phyloP scores from a whole-genome alignment of 2,113 vertebrate genomes.

The Setophaga coronata region DNA sequence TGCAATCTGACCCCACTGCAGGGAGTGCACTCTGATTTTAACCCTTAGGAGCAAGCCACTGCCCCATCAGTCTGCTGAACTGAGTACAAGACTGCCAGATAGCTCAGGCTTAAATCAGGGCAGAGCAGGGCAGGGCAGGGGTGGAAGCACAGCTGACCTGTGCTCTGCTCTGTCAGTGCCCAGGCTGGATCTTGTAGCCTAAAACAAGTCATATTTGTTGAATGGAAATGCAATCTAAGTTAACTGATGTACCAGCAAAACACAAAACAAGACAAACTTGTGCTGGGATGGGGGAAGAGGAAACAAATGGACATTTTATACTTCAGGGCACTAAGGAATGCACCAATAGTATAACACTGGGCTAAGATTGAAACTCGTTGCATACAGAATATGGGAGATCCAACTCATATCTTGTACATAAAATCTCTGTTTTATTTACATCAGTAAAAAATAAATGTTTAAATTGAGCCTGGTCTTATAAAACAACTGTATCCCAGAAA shows the following conservation, averaged over 20 bases:
- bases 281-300: not conserved
- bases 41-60: not conserved
- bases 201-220: not conserved
- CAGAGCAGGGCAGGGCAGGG: not conserved
- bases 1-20: not conserved
- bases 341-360: not conserved
- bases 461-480: not conserved
- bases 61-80: not conserved
- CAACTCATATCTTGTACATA: not conserved
- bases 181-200: not conserved
- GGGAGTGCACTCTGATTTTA: not conserved
- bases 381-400: not conserved
- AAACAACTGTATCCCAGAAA: constrained; percentile 8
- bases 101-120: not conserved
- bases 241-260: constrained; percentile 8
- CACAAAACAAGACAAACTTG: not conserved
- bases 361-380: not conserved
- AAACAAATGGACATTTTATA: not conserved
- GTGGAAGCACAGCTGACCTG: not conserved
- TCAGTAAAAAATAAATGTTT: constrained; percentile 16
- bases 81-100: not conserved
- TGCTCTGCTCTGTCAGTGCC: not conserved
- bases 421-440: constrained; percentile 46
- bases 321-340: not conserved
- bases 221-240: not conserved